These are phyloP conservation scores for Rhabdophis nuchalis DNA, from an alignment of 2,797 vertebrate genomes.

Conservation along the genomic window DNA sequence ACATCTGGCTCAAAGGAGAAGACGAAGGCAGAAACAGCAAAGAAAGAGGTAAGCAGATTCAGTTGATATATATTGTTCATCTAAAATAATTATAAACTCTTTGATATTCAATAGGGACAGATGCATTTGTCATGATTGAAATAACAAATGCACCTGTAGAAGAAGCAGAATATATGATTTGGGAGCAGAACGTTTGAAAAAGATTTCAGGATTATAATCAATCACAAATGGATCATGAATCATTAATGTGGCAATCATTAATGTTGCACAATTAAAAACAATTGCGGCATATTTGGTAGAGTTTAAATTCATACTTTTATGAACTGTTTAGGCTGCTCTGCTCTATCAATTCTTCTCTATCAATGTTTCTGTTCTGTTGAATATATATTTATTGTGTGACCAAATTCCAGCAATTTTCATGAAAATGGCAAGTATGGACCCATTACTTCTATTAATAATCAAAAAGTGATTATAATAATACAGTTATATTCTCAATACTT, in stretches of 20 bases:
- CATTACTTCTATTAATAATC: not conserved
- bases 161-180: not conserved
- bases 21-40: slow-evolving; percentile 77
- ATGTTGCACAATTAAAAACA: not conserved
- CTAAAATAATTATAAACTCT: not conserved
- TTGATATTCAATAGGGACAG: not conserved
- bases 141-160: not conserved
- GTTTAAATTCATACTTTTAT: not conserved
- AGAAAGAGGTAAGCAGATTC: slow-evolving; percentile 71
- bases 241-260: not conserved
- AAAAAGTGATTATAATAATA: not conserved
- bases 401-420: not conserved
- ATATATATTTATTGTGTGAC: not conserved
- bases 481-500: not conserved
- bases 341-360: not conserved
- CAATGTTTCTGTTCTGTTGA: not conserved
- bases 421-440: not conserved
- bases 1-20: slow-evolving; percentile 96
- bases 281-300: not conserved
- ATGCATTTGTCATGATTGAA: not conserved
- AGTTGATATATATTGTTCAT: not conserved
- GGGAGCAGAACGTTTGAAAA: not conserved
- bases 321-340: not conserved
- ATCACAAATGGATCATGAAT: not conserved
- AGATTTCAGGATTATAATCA: not conserved